Evolutionary conservation across 53 echinoderm and acorn worm species (phyloP).

Genomic region (Apostichopus leukothele): DNA sequence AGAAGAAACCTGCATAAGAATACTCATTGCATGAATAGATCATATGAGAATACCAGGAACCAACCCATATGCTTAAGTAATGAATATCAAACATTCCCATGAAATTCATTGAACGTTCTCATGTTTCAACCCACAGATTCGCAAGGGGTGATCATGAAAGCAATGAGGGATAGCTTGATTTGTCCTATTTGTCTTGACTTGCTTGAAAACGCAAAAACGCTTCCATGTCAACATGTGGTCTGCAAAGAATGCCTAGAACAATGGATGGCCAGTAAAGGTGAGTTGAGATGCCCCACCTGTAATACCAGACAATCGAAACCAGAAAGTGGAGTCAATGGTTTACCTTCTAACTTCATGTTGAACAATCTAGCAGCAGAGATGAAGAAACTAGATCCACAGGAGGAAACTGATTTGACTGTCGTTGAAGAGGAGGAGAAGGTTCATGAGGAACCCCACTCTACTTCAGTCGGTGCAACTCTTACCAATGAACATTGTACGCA

Average conservation of each 20-base stretch:
- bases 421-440: background rate
- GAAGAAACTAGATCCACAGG: conserved; percentile 22
- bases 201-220: conserved; percentile 10
- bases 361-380: conserved; percentile 24
- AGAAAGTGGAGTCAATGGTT: background rate
- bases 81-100: too few species aligned
- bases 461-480: too few species aligned
- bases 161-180: background rate
- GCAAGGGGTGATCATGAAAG: background rate
- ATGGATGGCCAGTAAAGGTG: conserved; percentile 14
- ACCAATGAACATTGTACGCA: background rate
- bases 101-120: too few species aligned
- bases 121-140: background rate
- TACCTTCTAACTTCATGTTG: conserved; percentile 17
- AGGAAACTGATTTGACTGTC: background rate
- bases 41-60: too few species aligned
- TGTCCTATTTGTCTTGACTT: conserved; percentile 33
- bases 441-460: background rate
- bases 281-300: conserved; percentile 30
- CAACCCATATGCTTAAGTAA: too few species aligned
- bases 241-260: conserved; percentile 26
- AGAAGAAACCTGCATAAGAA: too few species aligned
- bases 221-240: conserved; percentile 34
- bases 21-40: too few species aligned
- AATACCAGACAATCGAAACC: conserved; percentile 14